Evolutionary conservation across 2,888 invertebrate species (phyloP), one percentile per base, ranked within the genome.

Genomic region (Lasius platythorax): DNA sequence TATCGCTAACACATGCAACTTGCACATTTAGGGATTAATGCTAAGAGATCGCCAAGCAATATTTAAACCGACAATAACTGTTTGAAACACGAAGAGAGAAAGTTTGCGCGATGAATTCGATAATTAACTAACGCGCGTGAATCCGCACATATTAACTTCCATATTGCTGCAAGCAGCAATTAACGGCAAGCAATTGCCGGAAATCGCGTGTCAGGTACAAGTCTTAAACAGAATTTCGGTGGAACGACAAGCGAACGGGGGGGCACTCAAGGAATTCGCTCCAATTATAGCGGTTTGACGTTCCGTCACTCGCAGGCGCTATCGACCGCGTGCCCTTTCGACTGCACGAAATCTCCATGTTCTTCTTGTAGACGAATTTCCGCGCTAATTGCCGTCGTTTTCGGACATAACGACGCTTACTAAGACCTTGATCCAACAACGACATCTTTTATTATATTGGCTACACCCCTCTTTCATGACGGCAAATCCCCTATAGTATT

Each of bases 271-370:
- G 88, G 87, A 85, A 89, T 90, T 85, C 70, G 87, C 82, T 53
- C 87, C 91, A 91, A 91, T 91, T 91, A 91, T 88, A 73, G 72
- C 72, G 67, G 46, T 70, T 75, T 82, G 88, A 90, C 86, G 85
- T 84, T 81, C 78, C 70, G 90, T 88, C 89, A 82, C 82, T 89
- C 85, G 78, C 85, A 85, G 67, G 40, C 53, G 66, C 68, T 64
- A 79, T 68, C 85, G 66, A 50, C 43, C 37, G 5, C 43, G n/a
- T 64, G 40, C 28, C 50, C 67, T 83, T 82, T 68, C 63, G 53
- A 78, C 67, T 68, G 56, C 50, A 15, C 85, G 56, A 79, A 81
- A 66, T 46, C 43, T n/a, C 83, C 66, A 18, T 37, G 18, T 56
- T 50, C 70, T 67, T 40, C 67, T 67, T 43, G 61, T 28, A 68